Evolutionary conservation across 1,140 invertebrate species (phyloP), one percentile per base, ranked within the genome.

Genomic region (Ladona fulva): DNA sequence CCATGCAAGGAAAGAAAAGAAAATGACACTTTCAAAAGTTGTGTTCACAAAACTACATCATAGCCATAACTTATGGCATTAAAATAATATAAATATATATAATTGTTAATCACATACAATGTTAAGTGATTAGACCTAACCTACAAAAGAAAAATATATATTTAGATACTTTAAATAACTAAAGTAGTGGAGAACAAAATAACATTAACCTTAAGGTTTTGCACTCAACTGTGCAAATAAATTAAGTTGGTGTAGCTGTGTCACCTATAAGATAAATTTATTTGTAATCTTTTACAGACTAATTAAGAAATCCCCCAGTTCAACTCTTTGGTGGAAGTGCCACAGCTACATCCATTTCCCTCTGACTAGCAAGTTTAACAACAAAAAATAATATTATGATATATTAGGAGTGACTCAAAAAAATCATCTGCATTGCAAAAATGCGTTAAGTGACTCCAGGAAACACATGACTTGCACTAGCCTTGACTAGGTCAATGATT

Each of bases 401-500:
- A 24, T 42, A 37, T 29, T 37, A 42, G 25, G n/a, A 22, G n/a
- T 42, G 25, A 22, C 25, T 29, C 7, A 76, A 42, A 24, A 42
- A 37, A 76, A 29, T 76, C 25, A 76, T 12, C 25, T 76, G 75
- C 22, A n/a, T 24, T n/a, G 22, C 14, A 37, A 29, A 76, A 76
- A 29, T 76, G 75, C 75, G 22, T 11, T 22, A 42, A 42, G 24
- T n/a, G 22, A 24, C 42, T 76, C 19, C 25, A 37, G 42, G 75
- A 42, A 76, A 76, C 25, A 29, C 19, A 75, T 76, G 75, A 76
- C 75, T 76, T 76, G 75, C 75, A 76, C 75, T 76, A 37, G 42
- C 75, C 25, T 76, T 76, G 75, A 76, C 75, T 76, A 76, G 75
- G 25, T 76, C 75, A 76, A 76, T 42, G n/a, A 66, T 76, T 76